Conservation (phyloP, 1,140 invertebrate species). For the Atta cephalotes region DNA sequence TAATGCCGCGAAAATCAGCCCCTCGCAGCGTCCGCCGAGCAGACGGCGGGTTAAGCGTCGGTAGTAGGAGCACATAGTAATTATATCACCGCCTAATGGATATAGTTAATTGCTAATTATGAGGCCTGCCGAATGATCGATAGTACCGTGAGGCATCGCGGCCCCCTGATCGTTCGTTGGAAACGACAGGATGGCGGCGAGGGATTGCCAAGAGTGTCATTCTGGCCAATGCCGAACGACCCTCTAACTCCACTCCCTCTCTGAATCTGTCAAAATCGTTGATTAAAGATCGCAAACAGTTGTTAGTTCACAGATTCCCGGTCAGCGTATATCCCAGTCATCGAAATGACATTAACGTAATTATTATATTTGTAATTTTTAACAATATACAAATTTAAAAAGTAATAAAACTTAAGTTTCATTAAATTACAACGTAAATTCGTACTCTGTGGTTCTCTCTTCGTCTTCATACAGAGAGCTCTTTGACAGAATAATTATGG, state of each 20-base stretch:
- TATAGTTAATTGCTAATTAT: conserved; percentile 87
- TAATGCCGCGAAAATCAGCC: conserved; percentile 83
- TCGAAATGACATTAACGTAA: not conserved
- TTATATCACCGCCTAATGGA: conserved; percentile 87
- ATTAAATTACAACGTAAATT: not conserved
- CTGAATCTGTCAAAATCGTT: conserved; percentile 66
- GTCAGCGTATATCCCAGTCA: not conserved
- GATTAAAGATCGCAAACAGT: conserved; percentile 41
- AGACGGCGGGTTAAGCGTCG: conserved; percentile 81
- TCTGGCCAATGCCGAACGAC: conserved; percentile 68
- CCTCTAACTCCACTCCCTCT: conserved; percentile 47
- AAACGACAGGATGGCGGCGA: conserved; percentile 75
- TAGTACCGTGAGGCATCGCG: conserved; percentile 83
- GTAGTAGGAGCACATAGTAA: conserved; percentile 85
- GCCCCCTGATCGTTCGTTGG: conserved; percentile 77
- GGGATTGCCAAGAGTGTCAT: conserved; percentile 84
- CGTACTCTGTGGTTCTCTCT: not conserved
- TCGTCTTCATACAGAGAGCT: not conserved
- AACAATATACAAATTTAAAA: not conserved
- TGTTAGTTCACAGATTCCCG: conserved; percentile 26
- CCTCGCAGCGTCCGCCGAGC: conserved; percentile 77
- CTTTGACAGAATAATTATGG: not conserved
- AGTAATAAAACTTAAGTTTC: not conserved
- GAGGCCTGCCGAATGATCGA: conserved; percentile 86
- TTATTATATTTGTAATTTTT: not conserved